These are phyloP conservation scores for Deilephila porcellus DNA, from an alignment of 2,888 invertebrate species.

Conservation along the genomic window DNA sequence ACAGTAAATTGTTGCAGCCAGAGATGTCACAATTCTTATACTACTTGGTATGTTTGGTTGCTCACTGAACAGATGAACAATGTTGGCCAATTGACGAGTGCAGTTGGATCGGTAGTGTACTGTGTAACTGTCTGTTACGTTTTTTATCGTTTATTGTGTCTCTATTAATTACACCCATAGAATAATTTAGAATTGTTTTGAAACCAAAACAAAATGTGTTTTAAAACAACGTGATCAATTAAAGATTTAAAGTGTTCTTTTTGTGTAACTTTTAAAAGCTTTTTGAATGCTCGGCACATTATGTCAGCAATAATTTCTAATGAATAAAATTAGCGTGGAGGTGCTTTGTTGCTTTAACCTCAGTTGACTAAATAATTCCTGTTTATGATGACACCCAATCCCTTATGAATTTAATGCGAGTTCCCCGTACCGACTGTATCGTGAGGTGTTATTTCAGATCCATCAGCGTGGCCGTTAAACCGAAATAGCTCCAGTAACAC, in stretches of 20 bases:
- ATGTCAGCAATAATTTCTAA: conserved; percentile 53
- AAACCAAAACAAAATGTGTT: background rate
- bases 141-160: background rate
- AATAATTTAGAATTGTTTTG: background rate
- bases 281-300: background rate
- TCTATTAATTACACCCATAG: no score
- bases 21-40: conserved; percentile 30
- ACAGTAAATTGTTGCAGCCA: conserved; percentile 4
- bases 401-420: conserved; percentile 81
- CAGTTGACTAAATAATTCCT: conserved; percentile 83
- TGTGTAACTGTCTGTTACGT: background rate
- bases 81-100: background rate
- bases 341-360: conserved; percentile 79
- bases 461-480: conserved; percentile 79
- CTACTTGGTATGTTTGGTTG: background rate
- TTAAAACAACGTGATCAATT: background rate
- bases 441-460: conserved; percentile 78
- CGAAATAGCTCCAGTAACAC: conserved; percentile 80
- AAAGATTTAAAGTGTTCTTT: background rate
- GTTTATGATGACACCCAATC: conserved; percentile 85
- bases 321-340: conserved; percentile 62
- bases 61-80: background rate
- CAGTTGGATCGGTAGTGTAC: no score
- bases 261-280: background rate
- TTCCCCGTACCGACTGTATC: conserved; percentile 71